phyloP scores from a whole-genome alignment of 2,797 vertebrate species.

The Coluber constrictor region DNA sequence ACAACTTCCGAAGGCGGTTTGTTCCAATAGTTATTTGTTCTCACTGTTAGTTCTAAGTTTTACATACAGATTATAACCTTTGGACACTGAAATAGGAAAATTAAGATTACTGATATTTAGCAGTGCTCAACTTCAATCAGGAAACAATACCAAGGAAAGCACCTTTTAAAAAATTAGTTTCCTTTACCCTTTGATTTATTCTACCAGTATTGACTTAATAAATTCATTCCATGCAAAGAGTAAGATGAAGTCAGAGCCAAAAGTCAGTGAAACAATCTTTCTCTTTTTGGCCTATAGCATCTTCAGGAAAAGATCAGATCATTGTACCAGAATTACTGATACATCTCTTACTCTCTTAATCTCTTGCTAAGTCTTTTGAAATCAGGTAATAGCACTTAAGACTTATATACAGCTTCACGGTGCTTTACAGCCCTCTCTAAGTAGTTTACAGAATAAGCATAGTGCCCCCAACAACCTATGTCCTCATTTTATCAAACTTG shows the following conservation, averaged over 20 bases:
- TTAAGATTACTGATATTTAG: not conserved
- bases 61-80: not conserved
- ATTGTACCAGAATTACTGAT: not conserved
- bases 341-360: not conserved
- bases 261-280: not conserved
- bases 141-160: not conserved
- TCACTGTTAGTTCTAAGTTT: not conserved
- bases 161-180: fast-evolving
- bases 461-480: not conserved
- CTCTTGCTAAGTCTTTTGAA: not conserved
- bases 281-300: not conserved
- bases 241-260: not conserved
- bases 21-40: not conserved
- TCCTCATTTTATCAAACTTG: not conserved
- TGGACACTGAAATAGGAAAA: not conserved
- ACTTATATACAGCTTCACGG: not conserved
- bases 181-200: not conserved
- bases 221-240: not conserved
- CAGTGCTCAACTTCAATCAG: not conserved
- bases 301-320: not conserved
- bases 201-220: not conserved
- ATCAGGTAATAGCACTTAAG: not conserved
- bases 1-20: not conserved
- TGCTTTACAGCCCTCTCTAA: not conserved
- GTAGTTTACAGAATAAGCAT: not conserved